Evolutionary conservation across 2,113 vertebrate species (phyloP).

Genomic region (Channa argus): DNA sequence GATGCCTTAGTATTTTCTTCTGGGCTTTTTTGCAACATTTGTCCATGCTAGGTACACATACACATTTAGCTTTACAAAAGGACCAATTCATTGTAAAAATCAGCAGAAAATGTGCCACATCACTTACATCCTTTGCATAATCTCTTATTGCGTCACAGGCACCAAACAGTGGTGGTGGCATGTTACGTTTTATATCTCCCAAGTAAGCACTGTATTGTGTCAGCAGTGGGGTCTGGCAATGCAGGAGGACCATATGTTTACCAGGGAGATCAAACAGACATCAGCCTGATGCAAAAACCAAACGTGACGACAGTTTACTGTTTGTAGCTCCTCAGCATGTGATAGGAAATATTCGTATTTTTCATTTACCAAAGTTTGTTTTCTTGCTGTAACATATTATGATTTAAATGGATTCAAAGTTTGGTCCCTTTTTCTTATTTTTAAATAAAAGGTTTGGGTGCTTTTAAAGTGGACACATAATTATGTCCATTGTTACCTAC

Average conservation of each 20-base stretch:
- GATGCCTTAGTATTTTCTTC: background rate
- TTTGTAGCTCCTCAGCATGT: background rate
- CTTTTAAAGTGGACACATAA: too few relatives aligned
- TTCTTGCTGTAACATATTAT: background rate
- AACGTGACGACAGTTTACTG: background rate
- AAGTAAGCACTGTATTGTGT: constrained; percentile 23
- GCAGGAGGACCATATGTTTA: constrained; percentile 17
- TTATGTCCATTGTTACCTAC: too few relatives aligned
- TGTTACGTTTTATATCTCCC: constrained; percentile 10
- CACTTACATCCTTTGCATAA: background rate
- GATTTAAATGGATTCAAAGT: background rate
- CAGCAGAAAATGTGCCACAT: background rate
- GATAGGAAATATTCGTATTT: background rate
- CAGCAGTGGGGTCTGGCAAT: constrained; percentile 46
- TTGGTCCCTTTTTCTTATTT: too few relatives aligned
- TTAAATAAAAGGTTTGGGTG: too few relatives aligned
- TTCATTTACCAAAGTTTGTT: too few relatives aligned
- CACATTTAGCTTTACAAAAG: background rate
- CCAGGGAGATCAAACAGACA: constrained; percentile 46
- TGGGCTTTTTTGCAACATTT: background rate
- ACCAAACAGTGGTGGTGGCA: constrained; percentile 24
- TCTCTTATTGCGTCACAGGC: constrained; percentile 19
- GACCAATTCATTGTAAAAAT: background rate
- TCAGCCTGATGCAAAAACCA: constrained; percentile 7
- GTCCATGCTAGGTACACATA: background rate